phyloP scores from a whole-genome alignment of 2,888 invertebrate genomes.

The Stenodera caucasica region DNA sequence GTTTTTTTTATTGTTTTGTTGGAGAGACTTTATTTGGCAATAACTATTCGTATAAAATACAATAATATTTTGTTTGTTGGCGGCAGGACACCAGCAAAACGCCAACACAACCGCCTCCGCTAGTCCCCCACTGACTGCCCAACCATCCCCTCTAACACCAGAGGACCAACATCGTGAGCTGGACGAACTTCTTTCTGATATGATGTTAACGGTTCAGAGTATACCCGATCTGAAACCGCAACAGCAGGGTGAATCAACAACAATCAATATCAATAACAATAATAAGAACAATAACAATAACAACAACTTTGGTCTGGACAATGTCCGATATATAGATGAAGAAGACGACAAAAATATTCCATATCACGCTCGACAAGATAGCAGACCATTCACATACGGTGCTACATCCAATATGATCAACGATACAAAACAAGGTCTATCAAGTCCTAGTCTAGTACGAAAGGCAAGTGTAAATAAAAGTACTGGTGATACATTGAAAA shows the following conservation, averaged over 20 bases:
- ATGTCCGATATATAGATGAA: slow-evolving; percentile 54
- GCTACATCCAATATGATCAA: slow-evolving; percentile 56
- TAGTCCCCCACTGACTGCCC: slow-evolving; percentile 54
- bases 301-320: slow-evolving; percentile 46
- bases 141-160: slow-evolving; percentile 56
- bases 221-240: slow-evolving; percentile 64
- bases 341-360: slow-evolving; percentile 69
- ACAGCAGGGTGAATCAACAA: slow-evolving; percentile 24
- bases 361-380: slow-evolving; percentile 88
- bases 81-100: slow-evolving; percentile 55
- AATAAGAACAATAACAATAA: slow-evolving; percentile 30
- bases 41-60: background rate
- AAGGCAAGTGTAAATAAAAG: slow-evolving; percentile 63
- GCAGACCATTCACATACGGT: slow-evolving; percentile 88
- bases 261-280: background rate
- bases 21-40: background rate
- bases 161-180: slow-evolving; percentile 69
- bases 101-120: slow-evolving; percentile 56
- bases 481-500: slow-evolving; percentile 51
- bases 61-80: slow-evolving; percentile 16
- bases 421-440: slow-evolving; percentile 61
- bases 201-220: slow-evolving; percentile 86
- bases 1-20: background rate
- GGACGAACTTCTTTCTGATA: slow-evolving; percentile 82
- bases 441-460: slow-evolving; percentile 82